These are phyloP conservation scores for Heliothis subflexa DNA, from an alignment of 1,140 invertebrate species.

Conservation along the genomic window DNA sequence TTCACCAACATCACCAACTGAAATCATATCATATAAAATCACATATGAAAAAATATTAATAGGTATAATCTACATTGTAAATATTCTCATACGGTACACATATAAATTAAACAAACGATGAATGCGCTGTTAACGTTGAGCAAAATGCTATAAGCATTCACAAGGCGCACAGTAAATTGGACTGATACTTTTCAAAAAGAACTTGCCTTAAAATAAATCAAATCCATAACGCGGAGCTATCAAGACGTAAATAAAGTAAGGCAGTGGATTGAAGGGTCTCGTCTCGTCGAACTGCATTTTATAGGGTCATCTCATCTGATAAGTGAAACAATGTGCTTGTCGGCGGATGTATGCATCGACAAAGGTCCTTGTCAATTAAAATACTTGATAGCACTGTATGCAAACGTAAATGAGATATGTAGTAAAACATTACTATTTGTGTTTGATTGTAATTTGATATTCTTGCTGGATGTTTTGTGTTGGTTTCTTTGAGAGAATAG, in stretches of 20 bases:
- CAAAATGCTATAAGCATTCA: background rate
- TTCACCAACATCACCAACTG: conserved; percentile 53
- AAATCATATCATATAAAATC: conserved; percentile 4
- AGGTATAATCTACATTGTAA: too few species aligned
- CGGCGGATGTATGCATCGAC: conserved; percentile 63
- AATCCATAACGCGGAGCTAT: conserved; percentile 53
- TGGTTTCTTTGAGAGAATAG: background rate
- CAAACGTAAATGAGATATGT: conserved; percentile 54
- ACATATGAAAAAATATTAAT: background rate
- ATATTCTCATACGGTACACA: too few species aligned
- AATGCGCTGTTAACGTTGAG: too few species aligned
- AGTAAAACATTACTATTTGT: conserved; percentile 41
- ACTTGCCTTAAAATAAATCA: conserved; percentile 59
- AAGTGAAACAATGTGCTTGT: conserved; percentile 63
- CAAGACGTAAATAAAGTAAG: conserved; percentile 48
- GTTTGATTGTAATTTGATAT: conserved; percentile 39
- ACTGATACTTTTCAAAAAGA: background rate
- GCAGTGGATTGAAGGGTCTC: conserved; percentile 54
- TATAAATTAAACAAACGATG: too few species aligned
- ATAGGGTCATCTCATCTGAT: conserved; percentile 63
- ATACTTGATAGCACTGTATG: conserved; percentile 64
- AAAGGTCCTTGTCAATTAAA: conserved; percentile 71
- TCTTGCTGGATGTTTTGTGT: conserved; percentile 23
- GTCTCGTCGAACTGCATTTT: conserved; percentile 53
- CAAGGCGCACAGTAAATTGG: background rate